Evolutionary conservation across 2,888 invertebrate genomes (phyloP).

Genomic region (Pristionchus maxplancki): DNA sequence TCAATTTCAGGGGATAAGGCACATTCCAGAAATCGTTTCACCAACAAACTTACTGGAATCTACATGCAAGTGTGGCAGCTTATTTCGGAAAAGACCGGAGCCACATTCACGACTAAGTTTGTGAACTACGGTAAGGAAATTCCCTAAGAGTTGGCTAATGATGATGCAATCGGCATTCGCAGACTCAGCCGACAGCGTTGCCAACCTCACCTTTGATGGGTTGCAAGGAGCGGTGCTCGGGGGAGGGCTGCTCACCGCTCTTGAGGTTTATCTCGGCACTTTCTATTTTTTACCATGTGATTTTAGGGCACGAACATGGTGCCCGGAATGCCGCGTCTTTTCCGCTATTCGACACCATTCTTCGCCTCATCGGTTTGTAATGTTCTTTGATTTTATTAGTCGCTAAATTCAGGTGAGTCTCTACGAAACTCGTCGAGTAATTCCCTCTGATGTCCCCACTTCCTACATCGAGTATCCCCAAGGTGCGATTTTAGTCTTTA

Average conservation of each 20-base stretch:
- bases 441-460: neutral
- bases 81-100: neutral
- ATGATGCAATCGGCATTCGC: neutral
- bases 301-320: neutral
- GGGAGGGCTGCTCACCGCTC: neutral
- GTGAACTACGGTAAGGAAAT: neutral
- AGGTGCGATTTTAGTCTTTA: neutral
- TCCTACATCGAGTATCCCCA: neutral
- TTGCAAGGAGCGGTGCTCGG: neutral
- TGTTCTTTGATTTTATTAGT: no score
- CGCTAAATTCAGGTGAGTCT: neutral
- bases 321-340: neutral
- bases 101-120: neutral
- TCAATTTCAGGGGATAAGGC: neutral
- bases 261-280: neutral
- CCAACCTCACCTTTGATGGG: neutral
- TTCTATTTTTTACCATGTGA: neutral
- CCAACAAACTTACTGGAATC: neutral
- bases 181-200: neutral
- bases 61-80: neutral
- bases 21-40: neutral
- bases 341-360: neutral
- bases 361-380: neutral
- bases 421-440: neutral
- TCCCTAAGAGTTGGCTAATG: no score